These are phyloP conservation scores for Neomonachus schauinslandi DNA, from an alignment of 2,113 vertebrate genomes.

Conservation along the genomic window DNA sequence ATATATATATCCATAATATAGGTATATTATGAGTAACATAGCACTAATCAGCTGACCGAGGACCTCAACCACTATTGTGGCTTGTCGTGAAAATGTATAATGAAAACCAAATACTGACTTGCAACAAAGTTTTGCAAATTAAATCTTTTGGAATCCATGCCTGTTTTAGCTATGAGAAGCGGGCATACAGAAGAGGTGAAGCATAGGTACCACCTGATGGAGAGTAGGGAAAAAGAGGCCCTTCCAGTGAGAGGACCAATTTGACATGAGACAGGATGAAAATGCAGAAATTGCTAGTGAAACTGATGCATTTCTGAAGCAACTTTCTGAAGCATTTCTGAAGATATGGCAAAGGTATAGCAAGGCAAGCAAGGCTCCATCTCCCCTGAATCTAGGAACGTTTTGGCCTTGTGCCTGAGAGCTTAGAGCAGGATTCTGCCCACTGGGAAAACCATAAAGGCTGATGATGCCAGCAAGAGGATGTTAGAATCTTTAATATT, in stretches of 20 bases:
- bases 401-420: background rate
- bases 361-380: background rate
- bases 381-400: background rate
- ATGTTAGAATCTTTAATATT: background rate
- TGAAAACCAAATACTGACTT: background rate
- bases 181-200: background rate
- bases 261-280: background rate
- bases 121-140: background rate
- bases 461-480: background rate
- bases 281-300: background rate
- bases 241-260: background rate
- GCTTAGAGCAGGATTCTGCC: background rate
- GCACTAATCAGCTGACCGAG: background rate
- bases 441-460: background rate
- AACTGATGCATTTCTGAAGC: background rate
- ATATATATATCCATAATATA: background rate
- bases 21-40: no score
- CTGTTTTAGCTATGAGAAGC: background rate
- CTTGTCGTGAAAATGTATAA: background rate
- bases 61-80: background rate
- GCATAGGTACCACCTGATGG: accelerated
- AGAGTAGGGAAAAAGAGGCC: background rate
- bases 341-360: background rate
- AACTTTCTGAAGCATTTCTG: background rate
- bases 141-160: background rate